A percentile compares a stretch with the other conserved stretches of the same genome.
phyloP scores from a whole-genome alignment of 2,888 invertebrate species.

The Leptopterna dolabrata region DNA sequence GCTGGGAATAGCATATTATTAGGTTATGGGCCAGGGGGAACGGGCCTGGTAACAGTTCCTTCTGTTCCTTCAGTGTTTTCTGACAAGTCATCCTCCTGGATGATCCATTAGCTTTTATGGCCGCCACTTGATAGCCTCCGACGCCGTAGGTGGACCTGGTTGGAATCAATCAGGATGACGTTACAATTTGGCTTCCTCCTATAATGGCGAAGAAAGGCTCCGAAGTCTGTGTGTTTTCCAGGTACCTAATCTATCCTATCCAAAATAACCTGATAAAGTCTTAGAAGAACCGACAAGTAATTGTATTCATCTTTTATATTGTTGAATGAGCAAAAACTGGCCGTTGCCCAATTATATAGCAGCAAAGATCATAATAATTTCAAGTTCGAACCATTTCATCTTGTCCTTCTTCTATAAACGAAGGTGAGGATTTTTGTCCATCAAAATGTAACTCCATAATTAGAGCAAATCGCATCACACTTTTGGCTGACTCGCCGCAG shows the following conservation, averaged over 20 bases:
- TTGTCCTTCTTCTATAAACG: no score
- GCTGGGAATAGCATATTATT: not conserved
- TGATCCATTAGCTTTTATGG: constrained; percentile 28
- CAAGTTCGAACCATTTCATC: no score
- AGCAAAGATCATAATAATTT: no score
- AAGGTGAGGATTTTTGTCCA: no score
- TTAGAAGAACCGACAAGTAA: no score
- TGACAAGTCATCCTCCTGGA: not conserved
- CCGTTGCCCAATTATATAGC: no score
- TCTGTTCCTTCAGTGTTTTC: not conserved
- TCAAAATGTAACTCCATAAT: no score
- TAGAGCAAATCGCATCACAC: no score
- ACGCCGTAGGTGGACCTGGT: not conserved
- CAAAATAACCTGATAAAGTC: not conserved
- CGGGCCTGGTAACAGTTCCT: not conserved
- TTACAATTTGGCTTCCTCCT: not conserved
- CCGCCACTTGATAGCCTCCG: not conserved
- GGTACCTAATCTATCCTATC: not conserved
- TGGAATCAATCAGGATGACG: constrained; percentile 1
- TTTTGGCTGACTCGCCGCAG: no score
- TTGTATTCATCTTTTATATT: no score
- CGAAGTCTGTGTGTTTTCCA: not conserved
- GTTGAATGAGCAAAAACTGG: no score
- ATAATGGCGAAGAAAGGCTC: not conserved
- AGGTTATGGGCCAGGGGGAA: not conserved